Percentiles rank a stretch among this genome's conserved stretches.
These are phyloP conservation scores for Ammodytes marinus DNA, from an alignment of 2,113 vertebrate genomes.

Conservation along the genomic window DNA sequence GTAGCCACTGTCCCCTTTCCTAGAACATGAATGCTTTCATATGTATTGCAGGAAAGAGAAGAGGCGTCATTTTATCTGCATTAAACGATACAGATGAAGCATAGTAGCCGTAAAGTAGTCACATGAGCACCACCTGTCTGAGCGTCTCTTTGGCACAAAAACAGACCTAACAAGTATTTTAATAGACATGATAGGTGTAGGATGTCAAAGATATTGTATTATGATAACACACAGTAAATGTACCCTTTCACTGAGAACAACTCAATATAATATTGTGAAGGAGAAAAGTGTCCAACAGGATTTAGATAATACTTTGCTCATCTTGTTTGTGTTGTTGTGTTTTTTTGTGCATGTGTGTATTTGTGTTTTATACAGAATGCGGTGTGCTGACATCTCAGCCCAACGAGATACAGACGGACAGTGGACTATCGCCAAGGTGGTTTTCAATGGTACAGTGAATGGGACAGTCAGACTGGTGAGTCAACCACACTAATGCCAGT, in stretches of 20 bases:
- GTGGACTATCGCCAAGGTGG: constrained; percentile 73
- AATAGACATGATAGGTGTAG: constrained; percentile 8
- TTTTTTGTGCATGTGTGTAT: constrained; percentile 9
- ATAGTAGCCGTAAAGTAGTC: neutral
- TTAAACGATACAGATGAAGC: too few relatives aligned
- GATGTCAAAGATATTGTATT: constrained; percentile 11
- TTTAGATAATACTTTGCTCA: neutral
- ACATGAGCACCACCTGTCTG: neutral
- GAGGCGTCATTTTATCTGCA: neutral
- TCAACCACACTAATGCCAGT: neutral
- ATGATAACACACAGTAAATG: neutral
- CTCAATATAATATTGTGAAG: constrained; percentile 25
- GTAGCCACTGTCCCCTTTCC: neutral
- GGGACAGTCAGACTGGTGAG: constrained; percentile 82
- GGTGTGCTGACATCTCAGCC: constrained; percentile 76
- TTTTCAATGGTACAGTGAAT: constrained; percentile 69
- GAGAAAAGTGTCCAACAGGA: neutral
- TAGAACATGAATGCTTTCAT: neutral
- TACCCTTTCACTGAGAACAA: constrained; percentile 27
- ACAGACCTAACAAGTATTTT: neutral
- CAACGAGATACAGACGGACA: constrained; percentile 65
- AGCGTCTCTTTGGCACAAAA: neutral
- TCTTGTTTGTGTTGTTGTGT: constrained; percentile 24
- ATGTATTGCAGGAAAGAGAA: accelerated
- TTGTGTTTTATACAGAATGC: constrained; percentile 71